Conservation (phyloP, 2,888 invertebrate species). For the Drosophila kuntzei region DNA sequence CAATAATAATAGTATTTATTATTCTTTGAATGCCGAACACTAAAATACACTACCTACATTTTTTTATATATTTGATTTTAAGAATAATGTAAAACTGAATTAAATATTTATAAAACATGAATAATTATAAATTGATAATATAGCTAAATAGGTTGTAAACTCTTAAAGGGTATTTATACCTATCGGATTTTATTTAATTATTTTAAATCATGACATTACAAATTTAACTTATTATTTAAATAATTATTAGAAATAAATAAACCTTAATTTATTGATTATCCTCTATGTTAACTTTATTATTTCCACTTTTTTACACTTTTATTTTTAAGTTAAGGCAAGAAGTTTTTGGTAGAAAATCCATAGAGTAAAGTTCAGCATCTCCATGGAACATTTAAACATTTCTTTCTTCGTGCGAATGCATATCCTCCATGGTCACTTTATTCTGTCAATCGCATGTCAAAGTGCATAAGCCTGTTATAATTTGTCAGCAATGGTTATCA, state of each 20-base stretch:
- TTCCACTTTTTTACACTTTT: no score
- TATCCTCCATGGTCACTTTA: not conserved
- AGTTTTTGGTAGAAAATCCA: no score
- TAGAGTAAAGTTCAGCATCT: no score
- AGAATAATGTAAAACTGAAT: not conserved
- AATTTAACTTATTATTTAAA: no score
- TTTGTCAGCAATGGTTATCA: slow-evolving; percentile 1
- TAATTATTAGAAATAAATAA: no score
- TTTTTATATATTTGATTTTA: not conserved
- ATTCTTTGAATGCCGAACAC: not conserved
- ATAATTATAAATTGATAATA: no score
- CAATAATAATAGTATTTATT: not conserved
- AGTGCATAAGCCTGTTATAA: not conserved
- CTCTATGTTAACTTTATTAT: not conserved
- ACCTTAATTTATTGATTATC: no score
- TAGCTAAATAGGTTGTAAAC: not conserved
- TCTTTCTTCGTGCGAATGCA: not conserved
- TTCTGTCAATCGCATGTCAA: not conserved
- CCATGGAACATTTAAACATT: not conserved
- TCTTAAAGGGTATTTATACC: not conserved
- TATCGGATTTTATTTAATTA: no score
- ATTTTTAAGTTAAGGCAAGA: no score
- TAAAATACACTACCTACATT: not conserved
- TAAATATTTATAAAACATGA: not conserved
- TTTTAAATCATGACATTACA: no score